These are phyloP conservation scores for Ictalurus punctatus DNA, from an alignment of 2,113 vertebrate species.

Conservation along the genomic window DNA sequence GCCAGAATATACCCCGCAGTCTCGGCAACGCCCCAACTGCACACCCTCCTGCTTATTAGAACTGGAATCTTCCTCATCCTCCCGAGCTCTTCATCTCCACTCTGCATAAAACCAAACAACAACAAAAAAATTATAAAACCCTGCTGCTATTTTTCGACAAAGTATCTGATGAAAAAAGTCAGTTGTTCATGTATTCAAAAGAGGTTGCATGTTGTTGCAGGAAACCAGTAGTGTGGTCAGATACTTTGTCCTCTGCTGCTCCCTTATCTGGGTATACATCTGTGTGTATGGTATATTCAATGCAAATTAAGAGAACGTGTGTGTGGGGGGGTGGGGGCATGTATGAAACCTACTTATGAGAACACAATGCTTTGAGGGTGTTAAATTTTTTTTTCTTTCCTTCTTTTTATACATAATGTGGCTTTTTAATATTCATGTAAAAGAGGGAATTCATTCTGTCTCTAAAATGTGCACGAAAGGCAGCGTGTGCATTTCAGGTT, in stretches of 20 bases:
- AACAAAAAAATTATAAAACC: not conserved
- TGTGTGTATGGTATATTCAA: not conserved
- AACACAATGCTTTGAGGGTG: not conserved
- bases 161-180: not conserved
- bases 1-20: slow-evolving; percentile 34
- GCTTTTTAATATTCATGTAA: not conserved
- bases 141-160: not conserved
- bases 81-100: not conserved
- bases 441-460: not conserved
- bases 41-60: not conserved
- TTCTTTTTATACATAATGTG: not conserved
- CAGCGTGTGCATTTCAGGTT: not conserved
- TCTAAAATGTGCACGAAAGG: not conserved
- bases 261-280: not conserved
- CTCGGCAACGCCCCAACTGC: not conserved
- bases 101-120: not conserved
- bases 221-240: not conserved
- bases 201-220: not conserved
- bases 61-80: not conserved
- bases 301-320: not conserved
- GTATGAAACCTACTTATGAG: no score
- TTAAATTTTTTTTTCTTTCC: no score
- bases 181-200: not conserved
- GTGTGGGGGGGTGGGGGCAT: not conserved
- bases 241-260: not conserved